Conservation (phyloP, 2,888 invertebrate genomes). For the Ischnus inquisitorius region DNA sequence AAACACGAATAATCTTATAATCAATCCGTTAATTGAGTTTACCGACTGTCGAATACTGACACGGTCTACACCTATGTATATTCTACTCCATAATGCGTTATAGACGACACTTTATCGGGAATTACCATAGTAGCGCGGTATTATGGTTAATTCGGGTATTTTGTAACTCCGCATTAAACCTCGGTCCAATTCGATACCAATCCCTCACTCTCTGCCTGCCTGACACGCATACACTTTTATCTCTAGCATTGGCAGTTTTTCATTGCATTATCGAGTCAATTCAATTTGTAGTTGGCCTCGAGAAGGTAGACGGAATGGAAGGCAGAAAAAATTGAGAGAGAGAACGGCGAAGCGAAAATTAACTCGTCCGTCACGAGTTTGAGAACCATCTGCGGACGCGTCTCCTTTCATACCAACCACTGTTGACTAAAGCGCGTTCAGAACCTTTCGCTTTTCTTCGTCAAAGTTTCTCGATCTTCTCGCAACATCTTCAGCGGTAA, state of each 20-base stretch:
- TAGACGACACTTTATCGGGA: background rate
- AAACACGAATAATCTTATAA: background rate
- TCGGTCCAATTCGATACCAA: background rate
- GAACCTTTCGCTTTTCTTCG: slow-evolving; percentile 46
- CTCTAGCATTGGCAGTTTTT: slow-evolving; percentile 37
- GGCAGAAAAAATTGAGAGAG: background rate
- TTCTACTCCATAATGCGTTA: too few relatives aligned
- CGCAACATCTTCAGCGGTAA: slow-evolving; percentile 4
- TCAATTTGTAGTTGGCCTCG: slow-evolving; percentile 22
- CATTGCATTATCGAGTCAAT: slow-evolving; percentile 45
- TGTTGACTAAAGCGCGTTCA: slow-evolving; percentile 26
- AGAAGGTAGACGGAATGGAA: background rate
- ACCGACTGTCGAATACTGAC: slow-evolving; percentile 21
- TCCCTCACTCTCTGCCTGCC: background rate
- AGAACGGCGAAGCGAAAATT: slow-evolving; percentile 1
- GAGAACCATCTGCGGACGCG: slow-evolving; percentile 73
- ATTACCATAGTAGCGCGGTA: background rate
- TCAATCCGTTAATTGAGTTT: slow-evolving; percentile 6
- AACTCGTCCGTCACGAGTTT: slow-evolving; percentile 53
- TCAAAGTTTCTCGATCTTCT: slow-evolving; percentile 23
- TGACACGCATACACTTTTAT: background rate
- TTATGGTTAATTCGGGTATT: background rate
- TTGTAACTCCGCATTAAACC: too few relatives aligned
- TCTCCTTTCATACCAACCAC: slow-evolving; percentile 66
- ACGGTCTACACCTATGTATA: background rate